Base-by-base conservation (phyloP, 2,888 invertebrate species). In the Cylindroiulus punctatus region DNA sequence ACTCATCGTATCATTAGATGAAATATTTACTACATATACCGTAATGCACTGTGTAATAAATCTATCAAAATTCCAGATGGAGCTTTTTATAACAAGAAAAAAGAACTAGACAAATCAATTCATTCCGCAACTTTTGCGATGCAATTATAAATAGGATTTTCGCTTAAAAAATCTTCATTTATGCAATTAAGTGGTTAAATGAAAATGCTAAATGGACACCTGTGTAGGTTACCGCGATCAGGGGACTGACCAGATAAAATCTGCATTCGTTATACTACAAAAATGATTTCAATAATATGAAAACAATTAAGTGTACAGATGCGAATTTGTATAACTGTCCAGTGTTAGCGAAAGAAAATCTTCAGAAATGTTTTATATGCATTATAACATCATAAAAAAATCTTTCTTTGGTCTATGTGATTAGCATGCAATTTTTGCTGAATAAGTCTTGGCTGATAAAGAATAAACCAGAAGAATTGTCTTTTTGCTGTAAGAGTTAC, bases 171-270 rank as follows among this genome's bases (percentile, higher is more conserved):
- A 65, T 10, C 30, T 76, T 10, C 30, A 76, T 76, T 30, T 30
- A 76, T 76, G 76, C 76, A 76, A 76, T 76, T 76, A 76, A 30
- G 76, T 30, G 76, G 76, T 76, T 76, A 30, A 30, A 30, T 76
- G 76, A 30, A 76, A 76, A 76, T 76, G 76, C 76, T 30, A 76
- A 76, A 26, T 30, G 30, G 76, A 30, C 76, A 76, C 76, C 76
- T 76, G 76, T 76, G 76, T 76, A 76, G 30, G 76, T 8, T 76
- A 76, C 30, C 12, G 76, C 30, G 30, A 30, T 14, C 76, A 76
- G 76, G 76, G 30, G 76, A 76, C 26, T 76, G 76, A 76, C 76
- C 76, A 76, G 76, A 76, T 76, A 14, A 76, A 76, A 76, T 76
- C 76, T 30, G 14, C 10, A 57, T 57, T 57, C 22, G 10, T 30